A percentile compares a stretch with the other conserved stretches of the same genome.
Evolutionary conservation across 2,113 vertebrate species (phyloP).

Genomic region (Oncorhynchus tshawytscha): DNA sequence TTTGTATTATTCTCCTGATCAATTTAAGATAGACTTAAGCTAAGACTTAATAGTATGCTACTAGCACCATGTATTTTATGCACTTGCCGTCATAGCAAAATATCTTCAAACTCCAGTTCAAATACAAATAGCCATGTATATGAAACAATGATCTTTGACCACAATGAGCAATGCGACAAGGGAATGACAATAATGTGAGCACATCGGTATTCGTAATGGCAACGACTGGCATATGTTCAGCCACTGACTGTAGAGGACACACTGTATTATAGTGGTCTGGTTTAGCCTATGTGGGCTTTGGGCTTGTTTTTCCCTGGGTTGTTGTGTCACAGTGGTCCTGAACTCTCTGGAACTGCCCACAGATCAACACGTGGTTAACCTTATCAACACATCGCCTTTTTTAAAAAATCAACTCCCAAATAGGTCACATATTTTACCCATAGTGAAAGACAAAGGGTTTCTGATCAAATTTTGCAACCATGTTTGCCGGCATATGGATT

Average conservation of each 20-base stretch:
- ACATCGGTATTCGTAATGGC: too few relatives aligned
- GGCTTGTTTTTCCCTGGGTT: not conserved
- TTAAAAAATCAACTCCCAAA: constrained; percentile 46
- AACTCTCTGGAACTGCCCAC: not conserved
- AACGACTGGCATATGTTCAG: too few relatives aligned
- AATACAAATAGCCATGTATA: too few relatives aligned
- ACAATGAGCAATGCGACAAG: too few relatives aligned
- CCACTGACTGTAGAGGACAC: not conserved
- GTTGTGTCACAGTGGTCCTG: not conserved
- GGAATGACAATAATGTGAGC: too few relatives aligned
- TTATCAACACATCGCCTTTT: constrained; percentile 23
- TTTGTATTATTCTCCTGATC: too few relatives aligned
- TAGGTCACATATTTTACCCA: constrained; percentile 44
- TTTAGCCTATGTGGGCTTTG: not conserved
- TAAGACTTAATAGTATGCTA: too few relatives aligned
- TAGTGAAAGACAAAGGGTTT: constrained; percentile 52
- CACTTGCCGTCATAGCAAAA: too few relatives aligned
- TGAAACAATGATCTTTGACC: too few relatives aligned
- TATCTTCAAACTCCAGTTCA: too few relatives aligned
- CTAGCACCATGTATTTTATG: too few relatives aligned
- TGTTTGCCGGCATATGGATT: constrained; percentile 31
- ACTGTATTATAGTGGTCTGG: not conserved
- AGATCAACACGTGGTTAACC: not conserved
- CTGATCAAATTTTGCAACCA: constrained; percentile 42
- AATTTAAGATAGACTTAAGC: too few relatives aligned